These are phyloP conservation scores for Dicyrtomina minuta DNA, from an alignment of 2,888 invertebrate species.

Conservation along the genomic window DNA sequence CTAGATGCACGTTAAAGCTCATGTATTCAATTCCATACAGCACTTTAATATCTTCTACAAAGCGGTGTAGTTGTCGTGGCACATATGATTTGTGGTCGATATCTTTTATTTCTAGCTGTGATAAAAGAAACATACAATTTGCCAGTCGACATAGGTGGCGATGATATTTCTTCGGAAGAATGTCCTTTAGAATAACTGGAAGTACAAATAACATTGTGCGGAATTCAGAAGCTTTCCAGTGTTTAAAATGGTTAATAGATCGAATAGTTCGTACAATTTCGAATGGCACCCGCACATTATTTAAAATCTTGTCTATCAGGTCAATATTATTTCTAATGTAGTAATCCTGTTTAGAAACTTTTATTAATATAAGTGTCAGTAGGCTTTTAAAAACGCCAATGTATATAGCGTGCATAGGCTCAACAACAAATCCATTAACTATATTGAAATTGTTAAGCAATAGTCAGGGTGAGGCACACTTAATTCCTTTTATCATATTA, in stretches of 20 bases:
- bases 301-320: background rate
- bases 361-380: constrained; percentile 24
- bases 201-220: background rate
- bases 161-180: background rate
- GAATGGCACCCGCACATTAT: background rate
- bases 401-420: constrained; percentile 35
- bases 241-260: background rate
- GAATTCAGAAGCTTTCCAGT: background rate
- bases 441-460: constrained; percentile 35
- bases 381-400: constrained; percentile 33
- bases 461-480: constrained; percentile 29
- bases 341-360: constrained; percentile 15
- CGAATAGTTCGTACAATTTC: background rate
- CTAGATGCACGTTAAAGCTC: background rate
- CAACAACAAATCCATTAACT: constrained; percentile 32
- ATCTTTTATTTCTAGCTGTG: background rate
- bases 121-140: constrained; percentile 4
- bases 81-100: constrained; percentile 1
- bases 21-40: background rate
- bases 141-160: background rate
- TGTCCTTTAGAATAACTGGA: background rate
- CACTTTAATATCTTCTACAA: background rate
- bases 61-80: background rate
- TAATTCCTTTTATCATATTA: constrained; percentile 29
- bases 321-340: constrained; percentile 28